A percentile compares a stretch with the other conserved stretches of the same genome.
These are phyloP conservation scores for Perca schrenkii DNA, from an alignment of 2,113 vertebrate species.

Conservation along the genomic window DNA sequence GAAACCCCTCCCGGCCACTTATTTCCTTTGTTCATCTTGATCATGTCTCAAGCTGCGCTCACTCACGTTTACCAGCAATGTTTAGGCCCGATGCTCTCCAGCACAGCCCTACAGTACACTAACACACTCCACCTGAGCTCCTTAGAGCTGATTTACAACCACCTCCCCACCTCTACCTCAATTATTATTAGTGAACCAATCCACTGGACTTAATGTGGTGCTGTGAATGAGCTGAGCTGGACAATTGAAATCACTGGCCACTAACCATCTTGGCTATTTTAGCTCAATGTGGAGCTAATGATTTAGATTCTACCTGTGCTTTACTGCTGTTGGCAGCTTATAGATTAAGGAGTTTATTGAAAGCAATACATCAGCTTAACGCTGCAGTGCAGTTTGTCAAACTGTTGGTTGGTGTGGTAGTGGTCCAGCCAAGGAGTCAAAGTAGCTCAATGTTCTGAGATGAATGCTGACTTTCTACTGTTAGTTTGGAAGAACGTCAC, in stretches of 20 bases:
- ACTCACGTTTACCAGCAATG: slow-evolving; percentile 18
- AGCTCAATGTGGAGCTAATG: slow-evolving; percentile 18
- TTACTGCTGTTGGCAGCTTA: slow-evolving; percentile 21
- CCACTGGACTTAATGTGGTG: background rate
- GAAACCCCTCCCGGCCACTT: background rate
- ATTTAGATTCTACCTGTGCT: slow-evolving; percentile 27
- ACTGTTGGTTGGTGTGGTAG: background rate
- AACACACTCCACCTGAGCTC: slow-evolving; percentile 19
- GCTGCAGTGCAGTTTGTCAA: slow-evolving; percentile 30
- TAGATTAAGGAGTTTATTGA: slow-evolving; percentile 27
- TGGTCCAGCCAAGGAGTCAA: background rate
- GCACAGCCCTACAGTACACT: background rate
- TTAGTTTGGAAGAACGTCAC: background rate
- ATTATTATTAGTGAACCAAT: slow-evolving; percentile 39
- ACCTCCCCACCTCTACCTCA: slow-evolving; percentile 3
- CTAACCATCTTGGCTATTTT: slow-evolving; percentile 7
- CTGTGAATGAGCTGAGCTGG: slow-evolving; percentile 39
- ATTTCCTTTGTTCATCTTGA: slow-evolving; percentile 11
- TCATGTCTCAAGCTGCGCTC: slow-evolving; percentile 27
- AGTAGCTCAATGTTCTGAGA: slow-evolving; percentile 13
- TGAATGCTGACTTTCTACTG: background rate
- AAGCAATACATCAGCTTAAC: slow-evolving; percentile 17
- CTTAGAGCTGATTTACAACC: slow-evolving; percentile 46
- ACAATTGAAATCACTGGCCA: slow-evolving; percentile 24
- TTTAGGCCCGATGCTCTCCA: slow-evolving; percentile 22